Base-by-base conservation (phyloP, 2,797 vertebrate genomes). In the Phylloscopus collybita region DNA sequence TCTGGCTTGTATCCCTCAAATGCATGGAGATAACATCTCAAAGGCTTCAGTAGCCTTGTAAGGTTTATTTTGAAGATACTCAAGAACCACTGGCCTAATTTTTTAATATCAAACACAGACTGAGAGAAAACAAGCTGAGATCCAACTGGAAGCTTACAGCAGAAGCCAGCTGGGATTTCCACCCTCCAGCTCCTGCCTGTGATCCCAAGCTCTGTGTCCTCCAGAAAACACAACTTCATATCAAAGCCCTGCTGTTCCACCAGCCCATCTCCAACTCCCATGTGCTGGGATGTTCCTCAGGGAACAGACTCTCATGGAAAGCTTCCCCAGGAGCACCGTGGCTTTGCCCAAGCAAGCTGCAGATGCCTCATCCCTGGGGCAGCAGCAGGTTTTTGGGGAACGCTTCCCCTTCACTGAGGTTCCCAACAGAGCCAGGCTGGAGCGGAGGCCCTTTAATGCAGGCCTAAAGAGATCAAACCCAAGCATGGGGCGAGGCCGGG, bases 401-500 rank as follows among this genome's bases (percentile, higher is more conserved):
- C 27, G 1, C 0, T 38, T 65, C 45, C 78, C 32, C 17, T 50
- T 50, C 12, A 71, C 2, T 7, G 23, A 30, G 47, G 54, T 3
- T 69, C 73, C 75, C 78, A 30, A 65, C 57, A 0, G 0, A 87
- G 85, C 29, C 50, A 5, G 51, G 45, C 57, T 53, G 40, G 40
- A 40, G 40, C 40, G 40, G 40, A 40, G 40, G 40, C 40, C n/a
- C 73, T 93, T 93, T 88, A 89, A 51, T 3, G 62, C 21, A 30
- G 53, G 59, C 67, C 88, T 95, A 95, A 96, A 64, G 45, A 78
- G 91, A 95, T 92, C 66, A 96, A 92, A 93, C 45, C 92, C 86
- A 80, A 85, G 20, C 78, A 13, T 0, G 61, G 82, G 64, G 83
- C 53, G 65, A 64, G 94, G 91, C 87, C 60, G 92, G 90, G 85